Conservation (phyloP, 1,140 invertebrate genomes). For the Drosophila kanapiae region DNA sequence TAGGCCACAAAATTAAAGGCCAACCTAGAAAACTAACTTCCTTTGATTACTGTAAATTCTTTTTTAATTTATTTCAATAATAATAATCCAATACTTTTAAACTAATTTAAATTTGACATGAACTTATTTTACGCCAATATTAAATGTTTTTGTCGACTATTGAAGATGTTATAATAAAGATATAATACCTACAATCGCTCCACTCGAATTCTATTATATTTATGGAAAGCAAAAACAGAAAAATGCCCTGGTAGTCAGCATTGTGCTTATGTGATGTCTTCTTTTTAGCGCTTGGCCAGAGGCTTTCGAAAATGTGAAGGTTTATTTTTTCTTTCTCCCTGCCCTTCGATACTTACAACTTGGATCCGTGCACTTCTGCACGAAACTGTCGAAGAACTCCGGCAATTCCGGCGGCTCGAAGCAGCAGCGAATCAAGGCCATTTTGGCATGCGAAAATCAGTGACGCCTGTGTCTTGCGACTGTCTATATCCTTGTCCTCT, state of each 20-base stretch:
- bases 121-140: background rate
- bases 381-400: slow-evolving; percentile 90
- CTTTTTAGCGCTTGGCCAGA: background rate
- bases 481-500: background rate
- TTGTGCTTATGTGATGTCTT: background rate
- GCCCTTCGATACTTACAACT: slow-evolving; percentile 89
- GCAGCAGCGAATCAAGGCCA: slow-evolving; percentile 92
- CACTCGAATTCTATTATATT: background rate
- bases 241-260: background rate
- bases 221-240: background rate
- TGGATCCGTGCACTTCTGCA: slow-evolving; percentile 92
- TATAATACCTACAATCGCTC: background rate
- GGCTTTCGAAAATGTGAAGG: background rate
- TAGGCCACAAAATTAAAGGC: background rate
- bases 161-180: background rate
- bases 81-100: background rate
- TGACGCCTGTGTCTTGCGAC: background rate
- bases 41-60: background rate
- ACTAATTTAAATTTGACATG: background rate
- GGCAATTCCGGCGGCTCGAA: slow-evolving; percentile 90
- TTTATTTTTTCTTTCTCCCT: background rate
- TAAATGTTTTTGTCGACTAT: background rate
- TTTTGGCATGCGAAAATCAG: slow-evolving; percentile 70
- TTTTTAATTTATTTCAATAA: background rate
- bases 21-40: background rate